Evolutionary conservation across 2,113 vertebrate species (phyloP), one percentile per base, ranked within the genome.

Genomic region (Perca schrenkii): DNA sequence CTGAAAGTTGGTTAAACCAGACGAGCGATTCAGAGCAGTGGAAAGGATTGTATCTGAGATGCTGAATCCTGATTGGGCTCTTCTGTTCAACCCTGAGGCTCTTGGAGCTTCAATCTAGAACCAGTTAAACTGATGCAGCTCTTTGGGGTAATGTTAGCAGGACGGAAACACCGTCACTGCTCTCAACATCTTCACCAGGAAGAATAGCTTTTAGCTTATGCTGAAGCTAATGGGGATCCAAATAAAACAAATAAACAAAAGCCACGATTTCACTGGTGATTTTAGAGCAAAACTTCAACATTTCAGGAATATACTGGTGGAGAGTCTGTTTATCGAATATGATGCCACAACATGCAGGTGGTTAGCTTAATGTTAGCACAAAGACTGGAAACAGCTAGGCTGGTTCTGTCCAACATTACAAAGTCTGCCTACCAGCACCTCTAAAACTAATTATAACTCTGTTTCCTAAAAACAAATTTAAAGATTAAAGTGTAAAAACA

Each of bases 1-100:
- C 62, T 25, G 63, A 54, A 15, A 16, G 77, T 83, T 74, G 11
- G 49, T 83, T 61, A 8, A 81, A 80, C 54, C 60, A 82, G 64
- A 56, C 66, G 65, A 40, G 28, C 2, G 31, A 66, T 50, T 83
- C 52, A 71, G 79, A 82, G 22, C 74, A 85, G 83, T 74, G 49
- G 68, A 79, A 49, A 43, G 57, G 71, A 71, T 58, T 4, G 19
- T 53, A 49, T 69, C 75, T 78, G 62, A 79, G 75, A 84, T 74
- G 75, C 66, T 80, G 36, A 57, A 31, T 46, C 43, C 80, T 49
- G 53, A 71, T 84, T 70, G 28, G 75, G 3, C 25, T 22, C 16
- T 75, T 82, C 61, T 50, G 6, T 68, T 76, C 7, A 64, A 14
- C 53, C 34, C 10, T 12, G 71, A 63, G 77, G 50, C 50, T 54